A percentile compares a stretch with the other conserved stretches of the same genome.
Conservation (phyloP, 2,797 vertebrate species). For the Pelodytes ibericus region DNA sequence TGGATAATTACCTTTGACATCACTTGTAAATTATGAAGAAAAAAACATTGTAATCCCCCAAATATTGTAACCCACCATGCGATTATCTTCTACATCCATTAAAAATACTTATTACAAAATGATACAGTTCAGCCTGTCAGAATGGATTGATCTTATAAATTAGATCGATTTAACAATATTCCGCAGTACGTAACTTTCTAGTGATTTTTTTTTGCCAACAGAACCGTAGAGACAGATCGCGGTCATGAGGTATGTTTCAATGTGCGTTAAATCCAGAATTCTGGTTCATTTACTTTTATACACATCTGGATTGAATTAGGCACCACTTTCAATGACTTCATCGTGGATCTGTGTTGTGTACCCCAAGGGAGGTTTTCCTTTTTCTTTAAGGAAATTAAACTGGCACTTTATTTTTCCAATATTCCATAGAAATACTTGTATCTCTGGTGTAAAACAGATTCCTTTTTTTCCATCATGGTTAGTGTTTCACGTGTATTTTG, state of each 20-base stretch:
- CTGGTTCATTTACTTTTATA: constrained; percentile 20
- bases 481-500: constrained; percentile 9
- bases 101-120: constrained; percentile 31
- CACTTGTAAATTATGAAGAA: constrained; percentile 15
- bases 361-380: constrained; percentile 41
- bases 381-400: constrained; percentile 42
- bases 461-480: constrained; percentile 29
- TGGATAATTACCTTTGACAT: constrained; percentile 5
- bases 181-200: constrained; percentile 6
- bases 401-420: constrained; percentile 35
- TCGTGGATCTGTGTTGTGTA: constrained; percentile 22
- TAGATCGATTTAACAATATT: constrained; percentile 37
- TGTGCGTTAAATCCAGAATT: constrained; percentile 37
- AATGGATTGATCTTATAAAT: constrained; percentile 30
- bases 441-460: constrained; percentile 26
- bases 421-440: constrained; percentile 30
- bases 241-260: constrained; percentile 44
- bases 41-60: not conserved
- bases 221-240: constrained; percentile 36
- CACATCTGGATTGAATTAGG: constrained; percentile 49
- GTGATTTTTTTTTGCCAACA: constrained; percentile 31
- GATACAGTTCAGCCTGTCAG: constrained; percentile 29
- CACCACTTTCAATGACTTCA: constrained; percentile 47
- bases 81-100: constrained; percentile 8
- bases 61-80: not conserved